Base-by-base conservation (phyloP, 1,140 invertebrate species). In the Schlechtendalia chinensis region DNA sequence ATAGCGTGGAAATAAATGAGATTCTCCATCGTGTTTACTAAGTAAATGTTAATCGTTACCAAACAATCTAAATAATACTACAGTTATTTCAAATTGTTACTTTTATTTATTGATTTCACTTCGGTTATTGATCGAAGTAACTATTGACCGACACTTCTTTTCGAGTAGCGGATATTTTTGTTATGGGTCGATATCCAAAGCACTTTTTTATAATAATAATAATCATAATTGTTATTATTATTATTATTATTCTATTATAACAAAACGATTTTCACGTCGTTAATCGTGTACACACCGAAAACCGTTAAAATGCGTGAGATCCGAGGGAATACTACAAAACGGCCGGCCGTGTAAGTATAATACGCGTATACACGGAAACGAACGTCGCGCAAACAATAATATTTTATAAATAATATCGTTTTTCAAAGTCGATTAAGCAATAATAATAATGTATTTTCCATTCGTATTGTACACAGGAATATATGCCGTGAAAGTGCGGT, bases 361-460 rank as follows among this genome's bases (percentile, higher is more conserved):
- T n/a, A 61, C 14, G 59, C 27, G 24, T 39, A 39, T 39, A 39
- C 32, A 39, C 32, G 32, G 32, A 39, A 39, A 39, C 32, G 8
- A 39, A 3, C 8, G 8, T 39, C 8, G 32, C 32, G 32, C 5
- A 69, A 50, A 69, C 67, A 50, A 69, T n/a, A n/a, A n/a, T 39
- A 39, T 39, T 39, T 39, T 39, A 39, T 39, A 39, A 39, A 39
- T 39, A 39, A 39, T 39, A 39, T 47, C 22, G 22, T 69, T 69
- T 69, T 69, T 69, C 22, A 69, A 47, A 69, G 45, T 69, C 67
- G 67, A 69, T 69, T 47, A 69, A 69, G 22, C 39, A 50, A 69
- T 8, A 39, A 39, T 39, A 39, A 39, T 39, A 39, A 39, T 39
- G 8, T 50, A 12, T 50, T 69, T 69, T 69, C 50, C 50, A 69